Base-by-base conservation (phyloP, 2,888 invertebrate genomes). In the Apodemia mormo region DNA sequence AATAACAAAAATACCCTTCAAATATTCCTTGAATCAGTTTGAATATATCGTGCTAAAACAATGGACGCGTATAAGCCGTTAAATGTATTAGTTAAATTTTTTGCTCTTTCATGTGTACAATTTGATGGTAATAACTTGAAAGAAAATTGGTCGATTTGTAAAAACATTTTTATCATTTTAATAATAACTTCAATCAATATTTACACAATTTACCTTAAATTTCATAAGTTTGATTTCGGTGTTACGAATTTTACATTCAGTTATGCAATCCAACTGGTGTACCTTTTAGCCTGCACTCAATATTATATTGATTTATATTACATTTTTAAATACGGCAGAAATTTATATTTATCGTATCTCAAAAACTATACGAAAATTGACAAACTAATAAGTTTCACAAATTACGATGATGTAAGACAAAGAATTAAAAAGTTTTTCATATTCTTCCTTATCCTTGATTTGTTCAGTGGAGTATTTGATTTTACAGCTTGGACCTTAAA, bases 21-120 rank as follows among this genome's bases (percentile, higher is more conserved):
- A 56, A 22, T 56, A 6, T 9, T 56, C 22, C 6, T 29, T 58
- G 22, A 4, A 9, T 29, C 22, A 45, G 45, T 45, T 45, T 10
- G 45, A 45, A 3, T 45, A 10, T 3, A 45, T 12, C 2, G 5
- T 6, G 10, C 58, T 30, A 10, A 10, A 29, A 58, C 56, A 29
- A 56, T 58, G 58, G 58, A 58, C 29, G 10, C 12, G 12, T 58
- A 58, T 58, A 58, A 58, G 30, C 58, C 58, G 22, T 12, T 58
- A 1, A 58, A 22, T 30, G 1, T 1, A 7, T 22, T 58, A 5
- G 30, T 30, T 29, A 30, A 58, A 10, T 58, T 58, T 30, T 58
- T 58, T 30, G 58, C 58, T 3, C 58, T 58, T 2, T 30, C 22
- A 12, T 58, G 58, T 30, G 2, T 58, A 58, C 10, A 58, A 0